Conservation (phyloP, 2,888 invertebrate species). For the Hyposoter didymator region DNA sequence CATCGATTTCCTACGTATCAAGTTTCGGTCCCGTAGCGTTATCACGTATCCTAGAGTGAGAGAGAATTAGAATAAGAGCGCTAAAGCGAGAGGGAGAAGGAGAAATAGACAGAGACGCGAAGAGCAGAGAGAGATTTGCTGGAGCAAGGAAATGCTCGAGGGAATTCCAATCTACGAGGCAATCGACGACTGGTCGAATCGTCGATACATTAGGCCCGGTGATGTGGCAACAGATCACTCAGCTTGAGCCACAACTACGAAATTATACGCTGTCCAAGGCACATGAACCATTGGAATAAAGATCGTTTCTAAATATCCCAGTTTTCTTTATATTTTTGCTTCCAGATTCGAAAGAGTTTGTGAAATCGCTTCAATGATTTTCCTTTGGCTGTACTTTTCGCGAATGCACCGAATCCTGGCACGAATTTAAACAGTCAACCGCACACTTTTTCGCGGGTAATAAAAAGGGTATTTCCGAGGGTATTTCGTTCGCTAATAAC, state of each 20-base stretch:
- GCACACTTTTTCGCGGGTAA: neutral
- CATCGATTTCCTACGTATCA: conserved; percentile 61
- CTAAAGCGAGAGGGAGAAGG: conserved; percentile 25
- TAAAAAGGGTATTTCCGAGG: conserved; percentile 5
- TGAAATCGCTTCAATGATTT: neutral
- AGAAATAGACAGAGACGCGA: conserved; percentile 2
- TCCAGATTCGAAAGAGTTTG: neutral
- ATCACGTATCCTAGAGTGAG: conserved; percentile 40
- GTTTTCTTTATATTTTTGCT: neutral
- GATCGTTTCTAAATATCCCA: neutral
- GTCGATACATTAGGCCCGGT: conserved; percentile 54
- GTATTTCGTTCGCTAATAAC: conserved; percentile 9
- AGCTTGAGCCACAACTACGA: conserved; percentile 12
- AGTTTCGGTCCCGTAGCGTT: conserved; percentile 60
- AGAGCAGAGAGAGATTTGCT: conserved; percentile 14
- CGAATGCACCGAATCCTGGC: neutral
- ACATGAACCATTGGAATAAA: neutral
- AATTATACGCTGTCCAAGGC: conserved; percentile 8
- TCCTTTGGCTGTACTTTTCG: neutral
- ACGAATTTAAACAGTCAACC: neutral
- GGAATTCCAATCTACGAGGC: conserved; percentile 63
- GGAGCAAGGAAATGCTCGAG: conserved; percentile 28
- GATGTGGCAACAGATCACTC: conserved; percentile 44
- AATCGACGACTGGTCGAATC: conserved; percentile 64
- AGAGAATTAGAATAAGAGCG: conserved; percentile 15